A percentile compares a stretch with the other conserved stretches of the same genome.
Conservation (phyloP, 2,888 invertebrate genomes). For the Torymus tubicola region DNA sequence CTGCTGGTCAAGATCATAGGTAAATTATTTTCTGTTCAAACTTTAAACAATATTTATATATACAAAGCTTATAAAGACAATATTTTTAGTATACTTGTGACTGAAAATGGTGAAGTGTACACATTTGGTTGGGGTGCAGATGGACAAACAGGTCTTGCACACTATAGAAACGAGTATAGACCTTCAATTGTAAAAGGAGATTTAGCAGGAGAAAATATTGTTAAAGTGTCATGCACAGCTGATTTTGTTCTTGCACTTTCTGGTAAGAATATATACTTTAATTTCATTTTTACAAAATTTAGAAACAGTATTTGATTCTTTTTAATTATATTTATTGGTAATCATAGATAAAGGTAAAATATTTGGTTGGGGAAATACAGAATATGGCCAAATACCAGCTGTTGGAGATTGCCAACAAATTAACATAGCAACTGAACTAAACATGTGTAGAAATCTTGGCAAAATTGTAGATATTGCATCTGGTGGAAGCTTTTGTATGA, state of each 20-base stretch:
- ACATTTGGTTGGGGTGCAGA: conserved; percentile 96
- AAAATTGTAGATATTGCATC: conserved; percentile 88
- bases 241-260: conserved; percentile 94
- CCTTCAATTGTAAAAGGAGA: conserved; percentile 87
- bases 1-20: conserved; percentile 96
- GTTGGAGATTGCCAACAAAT: conserved; percentile 82
- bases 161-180: conserved; percentile 80
- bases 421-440: conserved; percentile 83
- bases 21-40: conserved; percentile 67
- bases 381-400: conserved; percentile 89
- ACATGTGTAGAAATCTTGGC: conserved; percentile 83
- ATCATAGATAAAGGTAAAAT: conserved; percentile 88
- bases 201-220: conserved; percentile 87
- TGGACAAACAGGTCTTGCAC: conserved; percentile 93
- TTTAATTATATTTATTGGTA: background rate
- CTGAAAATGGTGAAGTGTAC: conserved; percentile 87
- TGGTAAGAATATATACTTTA: conserved; percentile 77
- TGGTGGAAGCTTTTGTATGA: conserved; percentile 91
- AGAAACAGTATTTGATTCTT: background rate
- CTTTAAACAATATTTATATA: background rate
- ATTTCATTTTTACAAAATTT: conserved; percentile 11
- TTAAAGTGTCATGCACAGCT: conserved; percentile 86
- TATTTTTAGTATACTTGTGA: conserved; percentile 83
- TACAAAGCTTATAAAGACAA: conserved; percentile 1
- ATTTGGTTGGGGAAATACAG: conserved; percentile 98